phyloP scores from a whole-genome alignment of 1,140 invertebrate species.

The Drosophila kepulauana region DNA sequence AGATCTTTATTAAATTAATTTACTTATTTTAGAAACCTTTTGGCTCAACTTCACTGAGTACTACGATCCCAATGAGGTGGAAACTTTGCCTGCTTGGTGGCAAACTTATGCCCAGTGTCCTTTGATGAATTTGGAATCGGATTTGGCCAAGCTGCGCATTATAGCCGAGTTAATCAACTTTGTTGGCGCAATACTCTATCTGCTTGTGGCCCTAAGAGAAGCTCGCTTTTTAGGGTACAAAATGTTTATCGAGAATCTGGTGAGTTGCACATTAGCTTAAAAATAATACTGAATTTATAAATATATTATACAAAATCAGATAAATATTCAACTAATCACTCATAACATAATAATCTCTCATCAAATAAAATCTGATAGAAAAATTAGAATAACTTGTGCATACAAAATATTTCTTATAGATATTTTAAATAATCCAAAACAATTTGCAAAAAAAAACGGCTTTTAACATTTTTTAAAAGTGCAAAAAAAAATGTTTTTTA shows the following conservation, averaged over 20 bases:
- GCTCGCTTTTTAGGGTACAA: slow-evolving; percentile 93
- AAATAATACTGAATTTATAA: too few relatives aligned
- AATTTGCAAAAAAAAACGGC: too few relatives aligned
- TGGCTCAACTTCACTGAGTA: slow-evolving; percentile 84
- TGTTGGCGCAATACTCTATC: slow-evolving; percentile 91
- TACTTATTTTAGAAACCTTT: slow-evolving; percentile 66
- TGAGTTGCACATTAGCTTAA: slow-evolving; percentile 81
- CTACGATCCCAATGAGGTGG: slow-evolving; percentile 75
- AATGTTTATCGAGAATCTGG: slow-evolving; percentile 97
- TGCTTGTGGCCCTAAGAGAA: slow-evolving; percentile 92
- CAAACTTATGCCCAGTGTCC: slow-evolving; percentile 82
- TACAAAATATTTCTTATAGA: too few relatives aligned
- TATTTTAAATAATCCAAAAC: too few relatives aligned
- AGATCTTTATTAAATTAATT: background rate
- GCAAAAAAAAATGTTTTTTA: too few relatives aligned
- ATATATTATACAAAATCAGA: too few relatives aligned
- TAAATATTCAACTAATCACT: too few relatives aligned
- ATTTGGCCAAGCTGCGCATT: slow-evolving; percentile 86
- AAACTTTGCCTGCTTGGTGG: slow-evolving; percentile 78
- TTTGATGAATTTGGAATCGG: slow-evolving; percentile 80
- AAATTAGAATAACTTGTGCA: too few relatives aligned
- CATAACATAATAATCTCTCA: too few relatives aligned
- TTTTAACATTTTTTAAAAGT: too few relatives aligned
- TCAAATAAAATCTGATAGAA: too few relatives aligned
- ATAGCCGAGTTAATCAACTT: slow-evolving; percentile 90